phyloP scores from a whole-genome alignment of 1,140 invertebrate species.

The Apocrypta bakeri region DNA sequence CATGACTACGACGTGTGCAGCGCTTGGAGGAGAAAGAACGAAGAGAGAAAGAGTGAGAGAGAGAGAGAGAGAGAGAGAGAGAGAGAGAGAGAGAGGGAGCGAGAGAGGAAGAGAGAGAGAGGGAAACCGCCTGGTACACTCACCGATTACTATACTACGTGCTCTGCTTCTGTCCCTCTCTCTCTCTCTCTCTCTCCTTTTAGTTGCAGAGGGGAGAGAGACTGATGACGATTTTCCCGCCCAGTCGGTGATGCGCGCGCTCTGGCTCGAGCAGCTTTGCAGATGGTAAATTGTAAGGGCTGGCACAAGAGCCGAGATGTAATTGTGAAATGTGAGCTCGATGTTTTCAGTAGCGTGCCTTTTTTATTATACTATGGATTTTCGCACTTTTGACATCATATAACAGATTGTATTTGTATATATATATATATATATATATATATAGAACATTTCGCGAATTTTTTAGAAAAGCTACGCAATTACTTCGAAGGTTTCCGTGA shows the following conservation, averaged over 20 bases:
- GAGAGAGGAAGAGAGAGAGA: too few species aligned
- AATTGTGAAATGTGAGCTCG: background rate
- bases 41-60: too few species aligned
- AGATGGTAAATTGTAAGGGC: background rate
- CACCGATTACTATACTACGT: background rate
- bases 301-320: background rate
- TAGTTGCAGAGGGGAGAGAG: background rate
- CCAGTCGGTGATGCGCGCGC: background rate
- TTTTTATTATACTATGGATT: too few species aligned
- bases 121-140: conserved; percentile 1
- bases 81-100: too few species aligned
- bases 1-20: conserved; percentile 62
- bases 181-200: background rate
- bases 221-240: conserved; percentile 37
- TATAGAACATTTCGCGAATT: too few species aligned
- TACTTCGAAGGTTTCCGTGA: too few species aligned
- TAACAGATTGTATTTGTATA: too few species aligned
- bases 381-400: too few species aligned
- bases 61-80: too few species aligned
- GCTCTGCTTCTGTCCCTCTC: background rate
- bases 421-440: too few species aligned
- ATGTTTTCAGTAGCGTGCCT: background rate
- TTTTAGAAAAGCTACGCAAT: too few species aligned
- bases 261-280: conserved; percentile 46
- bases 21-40: conserved; percentile 1